These are phyloP conservation scores for Phalacrocorax carbo DNA, from an alignment of 2,113 vertebrate genomes.

Conservation along the genomic window DNA sequence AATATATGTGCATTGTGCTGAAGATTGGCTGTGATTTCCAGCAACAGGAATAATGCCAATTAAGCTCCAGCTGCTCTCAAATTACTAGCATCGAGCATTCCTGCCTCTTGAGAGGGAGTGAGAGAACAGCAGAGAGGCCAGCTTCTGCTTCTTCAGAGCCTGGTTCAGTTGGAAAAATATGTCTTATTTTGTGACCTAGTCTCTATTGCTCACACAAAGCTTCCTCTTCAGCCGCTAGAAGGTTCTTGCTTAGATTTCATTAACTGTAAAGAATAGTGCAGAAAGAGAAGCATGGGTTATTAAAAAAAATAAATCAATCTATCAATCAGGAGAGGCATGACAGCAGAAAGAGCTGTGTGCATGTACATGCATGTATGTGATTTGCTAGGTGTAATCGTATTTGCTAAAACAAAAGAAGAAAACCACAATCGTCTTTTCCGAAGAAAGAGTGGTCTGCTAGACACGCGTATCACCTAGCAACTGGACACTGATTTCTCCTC, in stretches of 20 bases:
- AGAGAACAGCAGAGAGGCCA: neutral
- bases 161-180: neutral
- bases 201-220: neutral
- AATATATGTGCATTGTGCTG: neutral
- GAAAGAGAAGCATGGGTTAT: neutral
- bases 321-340: neutral
- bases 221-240: neutral
- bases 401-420: neutral
- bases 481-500: neutral
- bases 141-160: neutral
- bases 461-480: neutral
- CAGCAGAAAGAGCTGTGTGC: neutral
- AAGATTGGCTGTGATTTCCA: neutral
- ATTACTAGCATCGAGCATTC: neutral
- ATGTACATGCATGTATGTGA: rapidly evolving
- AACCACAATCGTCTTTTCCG: neutral
- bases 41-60: neutral
- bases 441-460: neutral
- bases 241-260: neutral
- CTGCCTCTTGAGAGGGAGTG: neutral
- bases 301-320: neutral
- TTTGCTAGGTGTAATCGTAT: neutral
- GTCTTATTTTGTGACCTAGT: neutral
- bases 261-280: neutral
- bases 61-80: neutral